These are phyloP conservation scores for Sigmodon hispidus DNA, from an alignment of 2,113 vertebrate genomes.

Conservation along the genomic window DNA sequence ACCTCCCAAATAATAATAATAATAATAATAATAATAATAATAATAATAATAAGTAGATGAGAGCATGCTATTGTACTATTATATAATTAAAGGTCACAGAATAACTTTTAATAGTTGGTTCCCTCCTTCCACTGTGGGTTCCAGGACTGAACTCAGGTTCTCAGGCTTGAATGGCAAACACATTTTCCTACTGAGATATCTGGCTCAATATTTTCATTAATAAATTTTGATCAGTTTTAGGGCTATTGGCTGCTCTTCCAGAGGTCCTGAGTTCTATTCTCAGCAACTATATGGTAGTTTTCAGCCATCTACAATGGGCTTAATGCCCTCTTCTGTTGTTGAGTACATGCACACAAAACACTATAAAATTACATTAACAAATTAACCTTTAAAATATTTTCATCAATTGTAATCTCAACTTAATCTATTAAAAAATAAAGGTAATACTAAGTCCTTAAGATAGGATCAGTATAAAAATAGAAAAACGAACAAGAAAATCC, in stretches of 20 bases:
- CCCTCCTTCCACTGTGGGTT: not conserved
- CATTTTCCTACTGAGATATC: not conserved
- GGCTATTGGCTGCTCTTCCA: not conserved
- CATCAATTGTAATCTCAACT: not conserved
- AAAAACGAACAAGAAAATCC: constrained; percentile 12
- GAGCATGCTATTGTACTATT: not conserved
- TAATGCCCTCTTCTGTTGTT: not conserved
- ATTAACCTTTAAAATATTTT: not conserved
- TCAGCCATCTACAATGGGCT: not conserved
- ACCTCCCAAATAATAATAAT: not conserved
- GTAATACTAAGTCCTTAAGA: not conserved
- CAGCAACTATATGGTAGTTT: not conserved
- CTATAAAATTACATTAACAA: not conserved
- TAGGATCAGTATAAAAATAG: not conserved
- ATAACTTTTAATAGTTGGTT: not conserved
- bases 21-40: not conserved
- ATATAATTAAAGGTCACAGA: not conserved
- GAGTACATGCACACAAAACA: not conserved
- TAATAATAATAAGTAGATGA: not conserved
- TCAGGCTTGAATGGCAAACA: not conserved
- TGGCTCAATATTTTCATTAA: constrained; percentile 2
- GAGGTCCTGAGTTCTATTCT: not conserved
- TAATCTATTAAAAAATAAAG: constrained; percentile 31
- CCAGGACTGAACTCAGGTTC: not conserved
- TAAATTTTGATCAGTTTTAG: not conserved